Conservation (phyloP, 2,888 invertebrate genomes). For the Pycnomerus fuliginosus region DNA sequence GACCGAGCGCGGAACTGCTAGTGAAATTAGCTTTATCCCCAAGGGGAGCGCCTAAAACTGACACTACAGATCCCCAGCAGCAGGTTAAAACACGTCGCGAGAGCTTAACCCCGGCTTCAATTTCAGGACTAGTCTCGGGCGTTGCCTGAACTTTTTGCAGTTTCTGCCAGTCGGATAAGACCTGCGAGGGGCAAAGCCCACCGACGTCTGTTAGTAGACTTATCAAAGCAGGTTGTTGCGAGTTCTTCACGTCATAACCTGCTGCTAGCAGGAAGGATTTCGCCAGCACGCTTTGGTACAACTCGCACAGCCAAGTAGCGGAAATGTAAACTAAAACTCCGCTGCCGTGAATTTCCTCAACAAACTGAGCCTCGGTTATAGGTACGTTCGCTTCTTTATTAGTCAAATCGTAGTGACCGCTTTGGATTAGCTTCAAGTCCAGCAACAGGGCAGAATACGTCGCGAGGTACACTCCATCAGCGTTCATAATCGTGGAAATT, state of each 20-base stretch:
- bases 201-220: conserved; percentile 80
- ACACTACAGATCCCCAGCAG: conserved; percentile 90
- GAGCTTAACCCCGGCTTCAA: conserved; percentile 77
- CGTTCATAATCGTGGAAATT: conserved; percentile 81
- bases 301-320: conserved; percentile 88
- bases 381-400: conserved; percentile 55
- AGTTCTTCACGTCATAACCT: conserved; percentile 61
- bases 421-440: conserved; percentile 75
- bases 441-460: conserved; percentile 83
- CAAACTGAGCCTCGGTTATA: conserved; percentile 82
- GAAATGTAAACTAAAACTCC: conserved; percentile 92
- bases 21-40: conserved; percentile 54
- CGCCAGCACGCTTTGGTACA: conserved; percentile 84
- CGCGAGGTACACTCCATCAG: conserved; percentile 91
- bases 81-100: conserved; percentile 80
- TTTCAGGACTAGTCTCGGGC: conserved; percentile 68
- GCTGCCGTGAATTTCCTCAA: conserved; percentile 88
- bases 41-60: conserved; percentile 78
- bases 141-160: conserved; percentile 72
- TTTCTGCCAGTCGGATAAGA: conserved; percentile 84
- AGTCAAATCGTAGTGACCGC: conserved; percentile 68
- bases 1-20: conserved; percentile 54
- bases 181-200: conserved; percentile 78
- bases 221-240: conserved; percentile 65
- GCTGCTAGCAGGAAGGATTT: conserved; percentile 70